Evolutionary conservation across 2,888 invertebrate species (phyloP).

Genomic region (Ophion obscuratus): DNA sequence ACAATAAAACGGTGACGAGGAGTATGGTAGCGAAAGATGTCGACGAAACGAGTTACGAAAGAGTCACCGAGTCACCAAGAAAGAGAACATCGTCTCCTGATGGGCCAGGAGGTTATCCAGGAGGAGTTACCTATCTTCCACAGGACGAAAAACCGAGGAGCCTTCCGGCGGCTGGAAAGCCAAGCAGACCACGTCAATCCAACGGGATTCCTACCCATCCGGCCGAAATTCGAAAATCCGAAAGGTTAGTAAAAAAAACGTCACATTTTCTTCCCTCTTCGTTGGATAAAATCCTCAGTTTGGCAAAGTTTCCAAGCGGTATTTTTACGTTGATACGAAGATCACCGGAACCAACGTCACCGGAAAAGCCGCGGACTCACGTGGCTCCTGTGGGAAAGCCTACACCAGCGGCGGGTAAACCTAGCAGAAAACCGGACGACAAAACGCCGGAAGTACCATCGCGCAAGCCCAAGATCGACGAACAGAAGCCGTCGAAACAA

Average conservation of each 20-base stretch:
- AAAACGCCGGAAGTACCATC: constrained; percentile 29
- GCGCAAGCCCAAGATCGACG: constrained; percentile 57
- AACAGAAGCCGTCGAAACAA: constrained; percentile 56
- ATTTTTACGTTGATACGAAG: constrained; percentile 48
- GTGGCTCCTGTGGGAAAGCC: constrained; percentile 69
- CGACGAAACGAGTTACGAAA: constrained; percentile 76
- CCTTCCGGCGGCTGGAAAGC: constrained; percentile 78
- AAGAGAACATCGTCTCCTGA: constrained; percentile 72
- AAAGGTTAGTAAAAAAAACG: constrained; percentile 68
- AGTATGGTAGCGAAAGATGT: constrained; percentile 80
- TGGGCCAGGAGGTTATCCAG: constrained; percentile 74
- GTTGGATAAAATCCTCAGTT: too few relatives aligned
- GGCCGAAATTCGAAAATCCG: constrained; percentile 65
- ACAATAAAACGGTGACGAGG: constrained; percentile 77
- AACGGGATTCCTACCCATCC: constrained; percentile 71
- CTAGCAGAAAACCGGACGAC: constrained; percentile 68
- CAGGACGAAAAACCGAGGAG: constrained; percentile 79
- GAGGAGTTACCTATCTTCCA: constrained; percentile 78
- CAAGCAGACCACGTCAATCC: constrained; percentile 74
- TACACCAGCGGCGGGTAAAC: constrained; percentile 77
- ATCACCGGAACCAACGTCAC: constrained; percentile 70
- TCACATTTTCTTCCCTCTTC: too few relatives aligned
- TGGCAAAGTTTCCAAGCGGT: too few relatives aligned
- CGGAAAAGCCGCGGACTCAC: constrained; percentile 75
- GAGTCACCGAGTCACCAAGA: constrained; percentile 72